A percentile compares a stretch with the other conserved stretches of the same genome.
Conservation (phyloP, 2,797 vertebrate genomes). For the Notolabrus celidotus region DNA sequence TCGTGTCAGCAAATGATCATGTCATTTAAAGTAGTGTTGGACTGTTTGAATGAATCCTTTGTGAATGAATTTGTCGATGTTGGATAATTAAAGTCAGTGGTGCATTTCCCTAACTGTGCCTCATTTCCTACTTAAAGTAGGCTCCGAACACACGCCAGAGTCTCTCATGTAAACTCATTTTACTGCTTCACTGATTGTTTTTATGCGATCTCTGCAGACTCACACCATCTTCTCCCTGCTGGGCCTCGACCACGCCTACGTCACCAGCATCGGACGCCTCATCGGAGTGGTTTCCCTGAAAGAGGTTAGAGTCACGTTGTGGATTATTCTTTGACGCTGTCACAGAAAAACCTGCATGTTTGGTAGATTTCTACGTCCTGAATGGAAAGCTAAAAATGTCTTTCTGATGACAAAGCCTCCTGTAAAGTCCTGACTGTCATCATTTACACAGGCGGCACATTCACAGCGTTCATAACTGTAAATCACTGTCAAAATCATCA, state of each 20-base stretch:
- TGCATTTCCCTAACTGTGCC: conserved; percentile 17
- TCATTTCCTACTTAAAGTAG: conserved; percentile 23
- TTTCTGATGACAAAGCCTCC: background rate
- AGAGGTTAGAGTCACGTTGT: conserved; percentile 85
- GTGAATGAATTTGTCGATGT: conserved; percentile 29
- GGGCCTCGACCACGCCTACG: conserved; percentile 95
- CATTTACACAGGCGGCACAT: conserved; percentile 14
- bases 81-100: conserved; percentile 43
- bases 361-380: background rate
- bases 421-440: conserved; percentile 23
- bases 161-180: background rate
- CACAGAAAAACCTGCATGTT: background rate
- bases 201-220: conserved; percentile 81
- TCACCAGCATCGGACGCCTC: conserved; percentile 95
- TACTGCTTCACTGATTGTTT: background rate
- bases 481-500: conserved; percentile 39
- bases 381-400: background rate
- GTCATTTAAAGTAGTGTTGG: conserved; percentile 27
- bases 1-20: background rate
- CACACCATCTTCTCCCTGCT: conserved; percentile 96
- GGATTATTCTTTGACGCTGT: background rate
- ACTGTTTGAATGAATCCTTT: conserved; percentile 25
- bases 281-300: conserved; percentile 96
- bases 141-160: background rate
- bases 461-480: conserved; percentile 45